Percentiles rank a stretch among this genome's conserved stretches.
Conservation (phyloP, 2,797 vertebrate species). For the Spinus olivaceus region DNA sequence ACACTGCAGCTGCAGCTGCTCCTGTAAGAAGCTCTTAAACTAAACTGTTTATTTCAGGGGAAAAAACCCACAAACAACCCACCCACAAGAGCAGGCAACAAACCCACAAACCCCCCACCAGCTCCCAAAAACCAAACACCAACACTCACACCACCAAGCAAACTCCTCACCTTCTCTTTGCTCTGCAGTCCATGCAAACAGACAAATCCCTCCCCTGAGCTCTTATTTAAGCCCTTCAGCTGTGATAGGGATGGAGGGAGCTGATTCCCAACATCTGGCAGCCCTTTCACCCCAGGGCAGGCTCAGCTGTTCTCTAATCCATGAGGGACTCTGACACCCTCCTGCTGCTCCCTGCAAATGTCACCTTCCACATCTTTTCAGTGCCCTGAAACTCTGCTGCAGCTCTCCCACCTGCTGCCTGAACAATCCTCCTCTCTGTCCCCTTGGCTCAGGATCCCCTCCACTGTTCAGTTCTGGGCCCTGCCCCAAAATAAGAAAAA, state of each 20-base stretch:
- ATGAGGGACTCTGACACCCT: neutral
- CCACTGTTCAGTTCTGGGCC: rapidly evolving
- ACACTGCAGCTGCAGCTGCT: neutral
- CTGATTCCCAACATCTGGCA: neutral
- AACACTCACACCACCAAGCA: neutral
- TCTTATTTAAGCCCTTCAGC: neutral
- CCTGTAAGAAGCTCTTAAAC: neutral
- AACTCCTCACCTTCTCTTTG: neutral
- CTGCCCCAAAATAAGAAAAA: neutral
- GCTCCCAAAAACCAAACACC: neutral
- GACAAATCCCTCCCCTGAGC: rapidly evolving
- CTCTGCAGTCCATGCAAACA: neutral
- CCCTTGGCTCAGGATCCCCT: neutral
- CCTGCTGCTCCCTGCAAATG: neutral
- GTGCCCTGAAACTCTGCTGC: neutral
- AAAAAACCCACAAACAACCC: neutral
- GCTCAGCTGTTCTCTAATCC: neutral
- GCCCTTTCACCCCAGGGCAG: neutral
- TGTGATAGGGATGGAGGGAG: neutral
- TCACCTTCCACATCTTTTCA: neutral
- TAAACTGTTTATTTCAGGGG: neutral
- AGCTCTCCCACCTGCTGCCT: neutral
- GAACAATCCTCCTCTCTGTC: neutral
- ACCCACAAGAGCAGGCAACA: neutral
- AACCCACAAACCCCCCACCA: neutral